Conservation (phyloP, 1,140 invertebrate genomes). For the Ceratosolen fusciceps region DNA sequence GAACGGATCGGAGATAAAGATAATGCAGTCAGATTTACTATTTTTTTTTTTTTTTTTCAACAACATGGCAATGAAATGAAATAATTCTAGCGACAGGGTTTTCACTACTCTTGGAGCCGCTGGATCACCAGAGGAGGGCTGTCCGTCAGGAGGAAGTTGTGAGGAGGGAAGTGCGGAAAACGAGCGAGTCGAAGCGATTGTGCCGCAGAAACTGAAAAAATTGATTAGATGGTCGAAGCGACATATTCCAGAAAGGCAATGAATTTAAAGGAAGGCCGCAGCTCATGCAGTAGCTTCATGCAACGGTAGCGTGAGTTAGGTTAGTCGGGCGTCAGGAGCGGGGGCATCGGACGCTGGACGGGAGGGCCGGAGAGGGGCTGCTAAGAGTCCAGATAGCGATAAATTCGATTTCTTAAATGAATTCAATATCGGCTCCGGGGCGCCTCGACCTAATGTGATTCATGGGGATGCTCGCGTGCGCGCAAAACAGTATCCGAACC, state of each 20-base stretch:
- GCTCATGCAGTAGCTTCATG: not conserved
- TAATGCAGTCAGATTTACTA: too few relatives aligned
- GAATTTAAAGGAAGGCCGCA: constrained; percentile 24
- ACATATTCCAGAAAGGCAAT: constrained; percentile 26
- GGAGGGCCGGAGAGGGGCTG: too few relatives aligned
- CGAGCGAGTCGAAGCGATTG: too few relatives aligned
- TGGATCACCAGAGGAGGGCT: not conserved
- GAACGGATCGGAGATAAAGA: too few relatives aligned
- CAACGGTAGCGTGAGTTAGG: not conserved
- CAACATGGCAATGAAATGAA: too few relatives aligned
- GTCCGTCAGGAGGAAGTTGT: not conserved
- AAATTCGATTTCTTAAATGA: constrained; percentile 48
- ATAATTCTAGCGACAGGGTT: not conserved
- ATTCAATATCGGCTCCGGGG: constrained; percentile 36
- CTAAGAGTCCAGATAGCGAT: not conserved
- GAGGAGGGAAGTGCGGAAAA: too few relatives aligned
- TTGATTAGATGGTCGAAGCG: constrained; percentile 5
- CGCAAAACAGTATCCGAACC: not conserved
- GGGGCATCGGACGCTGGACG: not conserved
- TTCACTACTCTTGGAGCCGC: not conserved
- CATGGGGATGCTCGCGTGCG: not conserved
- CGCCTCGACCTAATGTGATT: constrained; percentile 25
- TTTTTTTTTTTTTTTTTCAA: too few relatives aligned
- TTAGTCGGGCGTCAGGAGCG: too few relatives aligned
- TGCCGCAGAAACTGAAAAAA: constrained; percentile 3